A percentile compares a stretch with the other conserved stretches of the same genome.
Conservation (phyloP, 2,888 invertebrate genomes). For the Galeopsomyia nigrocyanea region DNA sequence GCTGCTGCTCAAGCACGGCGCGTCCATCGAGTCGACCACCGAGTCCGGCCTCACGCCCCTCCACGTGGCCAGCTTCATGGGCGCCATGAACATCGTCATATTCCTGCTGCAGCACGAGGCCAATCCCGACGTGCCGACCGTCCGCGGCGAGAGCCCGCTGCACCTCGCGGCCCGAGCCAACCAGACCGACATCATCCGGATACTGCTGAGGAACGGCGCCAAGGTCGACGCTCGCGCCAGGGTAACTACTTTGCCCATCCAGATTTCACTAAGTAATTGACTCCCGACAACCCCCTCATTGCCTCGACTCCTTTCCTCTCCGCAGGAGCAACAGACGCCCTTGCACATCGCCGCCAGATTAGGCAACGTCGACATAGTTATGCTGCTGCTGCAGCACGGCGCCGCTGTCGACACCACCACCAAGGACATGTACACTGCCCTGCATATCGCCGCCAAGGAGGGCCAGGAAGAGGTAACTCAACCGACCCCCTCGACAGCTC, state of each 20-base stretch:
- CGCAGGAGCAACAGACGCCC: conserved; percentile 92
- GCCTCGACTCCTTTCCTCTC: too few relatives aligned
- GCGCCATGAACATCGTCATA: conserved; percentile 98
- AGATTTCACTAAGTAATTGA: too few relatives aligned
- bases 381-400: conserved; percentile 93
- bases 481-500: conserved; percentile 52
- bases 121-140: conserved; percentile 93
- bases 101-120: conserved; percentile 95
- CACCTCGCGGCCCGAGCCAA: conserved; percentile 97
- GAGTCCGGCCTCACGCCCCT: conserved; percentile 94
- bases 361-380: conserved; percentile 96
- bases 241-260: too few relatives aligned
- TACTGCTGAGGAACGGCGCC: conserved; percentile 93
- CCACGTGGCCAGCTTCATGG: conserved; percentile 99
- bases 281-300: too few relatives aligned
- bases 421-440: conserved; percentile 94
- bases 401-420: conserved; percentile 91
- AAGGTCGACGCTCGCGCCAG: conserved; percentile 81
- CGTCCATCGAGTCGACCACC: conserved; percentile 81
- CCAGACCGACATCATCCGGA: conserved; percentile 97
- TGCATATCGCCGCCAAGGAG: conserved; percentile 98
- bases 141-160: conserved; percentile 95
- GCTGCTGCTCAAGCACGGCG: conserved; percentile 93
- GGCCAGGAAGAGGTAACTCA: conserved; percentile 73
- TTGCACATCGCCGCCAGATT: conserved; percentile 95